Evolutionary conservation across 2,113 vertebrate genomes (phyloP).

Genomic region (Oriolus oriolus): DNA sequence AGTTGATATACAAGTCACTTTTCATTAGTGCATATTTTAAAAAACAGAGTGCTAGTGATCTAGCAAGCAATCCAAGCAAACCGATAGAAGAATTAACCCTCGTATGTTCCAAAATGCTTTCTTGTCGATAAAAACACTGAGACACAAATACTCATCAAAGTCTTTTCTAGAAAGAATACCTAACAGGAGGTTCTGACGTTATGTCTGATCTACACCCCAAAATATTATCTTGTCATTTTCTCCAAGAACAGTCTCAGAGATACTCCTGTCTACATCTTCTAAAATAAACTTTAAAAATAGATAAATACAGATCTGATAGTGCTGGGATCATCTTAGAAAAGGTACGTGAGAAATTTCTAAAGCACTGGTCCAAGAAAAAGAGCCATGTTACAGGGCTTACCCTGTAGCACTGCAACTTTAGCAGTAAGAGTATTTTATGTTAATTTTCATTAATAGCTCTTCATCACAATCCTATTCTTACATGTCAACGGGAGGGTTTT

Average conservation of each 20-base stretch:
- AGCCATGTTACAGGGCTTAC: neutral
- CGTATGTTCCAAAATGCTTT: neutral
- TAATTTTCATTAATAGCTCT: neutral
- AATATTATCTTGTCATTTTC: neutral
- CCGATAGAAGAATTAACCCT: neutral
- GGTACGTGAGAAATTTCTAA: neutral
- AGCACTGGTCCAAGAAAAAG: neutral
- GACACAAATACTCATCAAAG: neutral
- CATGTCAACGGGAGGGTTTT: accelerated
- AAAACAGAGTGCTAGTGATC: neutral
- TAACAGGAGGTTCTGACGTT: neutral
- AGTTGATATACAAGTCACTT: neutral
- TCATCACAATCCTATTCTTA: neutral
- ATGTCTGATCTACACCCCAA: neutral
- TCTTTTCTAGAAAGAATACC: neutral
- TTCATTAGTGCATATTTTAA: neutral
- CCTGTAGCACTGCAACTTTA: neutral
- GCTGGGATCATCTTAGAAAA: neutral
- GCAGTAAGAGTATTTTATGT: neutral
- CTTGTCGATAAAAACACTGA: neutral
- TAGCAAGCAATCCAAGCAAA: neutral
- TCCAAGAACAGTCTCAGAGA: neutral
- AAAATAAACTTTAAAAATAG: neutral
- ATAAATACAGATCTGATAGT: neutral
- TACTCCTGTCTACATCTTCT: neutral